A percentile compares a stretch with the other conserved stretches of the same genome.
Conservation (phyloP, 2,797 vertebrate species). For the Crenichthys baileyi region DNA sequence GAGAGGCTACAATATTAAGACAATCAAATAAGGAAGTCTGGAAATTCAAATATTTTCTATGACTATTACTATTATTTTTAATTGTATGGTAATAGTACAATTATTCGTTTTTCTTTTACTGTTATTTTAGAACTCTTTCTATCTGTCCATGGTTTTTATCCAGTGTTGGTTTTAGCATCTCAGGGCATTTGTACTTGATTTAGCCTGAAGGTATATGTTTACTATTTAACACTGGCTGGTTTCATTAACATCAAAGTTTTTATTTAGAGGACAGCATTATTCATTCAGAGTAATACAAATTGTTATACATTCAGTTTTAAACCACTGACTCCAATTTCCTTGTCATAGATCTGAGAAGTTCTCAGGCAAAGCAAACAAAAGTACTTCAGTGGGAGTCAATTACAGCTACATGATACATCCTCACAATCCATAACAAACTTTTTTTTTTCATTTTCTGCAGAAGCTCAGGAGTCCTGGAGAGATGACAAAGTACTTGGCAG, state of each 20-base stretch:
- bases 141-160: neutral
- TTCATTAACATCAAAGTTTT: conserved; percentile 28
- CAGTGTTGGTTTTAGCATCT: neutral
- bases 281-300: conserved; percentile 34
- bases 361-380: conserved; percentile 49
- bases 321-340: conserved; percentile 58
- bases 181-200: neutral
- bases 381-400: conserved; percentile 66
- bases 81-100: too few relatives aligned
- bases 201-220: neutral
- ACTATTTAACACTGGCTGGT: neutral
- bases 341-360: conserved; percentile 56
- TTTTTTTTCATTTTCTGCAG: conserved; percentile 31
- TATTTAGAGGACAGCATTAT: conserved; percentile 37
- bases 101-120: neutral
- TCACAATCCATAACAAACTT: conserved; percentile 23
- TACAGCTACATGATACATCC: conserved; percentile 49
- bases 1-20: neutral
- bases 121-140: neutral
- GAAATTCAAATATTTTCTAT: neutral
- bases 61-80: neutral
- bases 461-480: conserved; percentile 2
- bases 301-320: conserved; percentile 70
- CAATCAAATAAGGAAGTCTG: neutral
- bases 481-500: conserved; percentile 31